Evolutionary conservation across 1,140 invertebrate genomes (phyloP).

Genomic region (Chironomus tepperi): DNA sequence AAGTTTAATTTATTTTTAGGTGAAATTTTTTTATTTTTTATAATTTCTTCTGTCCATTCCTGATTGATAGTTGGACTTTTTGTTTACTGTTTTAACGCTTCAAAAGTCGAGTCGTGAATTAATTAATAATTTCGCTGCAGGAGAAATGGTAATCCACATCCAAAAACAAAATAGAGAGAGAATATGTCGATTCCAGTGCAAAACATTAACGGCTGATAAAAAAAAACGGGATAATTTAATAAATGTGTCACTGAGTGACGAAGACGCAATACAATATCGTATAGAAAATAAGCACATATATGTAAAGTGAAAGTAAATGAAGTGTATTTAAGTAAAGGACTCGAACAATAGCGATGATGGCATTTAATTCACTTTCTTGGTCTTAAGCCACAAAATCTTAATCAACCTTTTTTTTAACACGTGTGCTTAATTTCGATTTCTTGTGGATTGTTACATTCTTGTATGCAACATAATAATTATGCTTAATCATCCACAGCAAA

Average conservation of each 20-base stretch:
- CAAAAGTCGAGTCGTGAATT: too few relatives aligned
- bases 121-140: too few relatives aligned
- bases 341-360: not conserved
- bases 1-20: not conserved
- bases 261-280: not conserved
- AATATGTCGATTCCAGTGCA: not conserved
- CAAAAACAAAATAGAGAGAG: too few relatives aligned
- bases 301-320: slow-evolving; percentile 13
- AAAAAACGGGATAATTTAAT: slow-evolving; percentile 8
- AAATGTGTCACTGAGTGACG: slow-evolving; percentile 3
- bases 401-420: not conserved
- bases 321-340: not conserved
- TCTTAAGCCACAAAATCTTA: not conserved
- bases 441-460: not conserved
- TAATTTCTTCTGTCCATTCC: too few relatives aligned
- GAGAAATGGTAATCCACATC: too few relatives aligned
- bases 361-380: not conserved
- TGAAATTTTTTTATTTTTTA: not conserved
- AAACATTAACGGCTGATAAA: slow-evolving; percentile 13
- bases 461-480: not conserved
- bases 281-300: not conserved
- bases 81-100: too few relatives aligned
- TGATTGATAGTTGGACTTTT: too few relatives aligned
- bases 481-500: not conserved
- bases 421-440: slow-evolving; percentile 13